These are phyloP conservation scores for Batillaria attramentaria DNA, from an alignment of 1,140 invertebrate species.

Conservation along the genomic window DNA sequence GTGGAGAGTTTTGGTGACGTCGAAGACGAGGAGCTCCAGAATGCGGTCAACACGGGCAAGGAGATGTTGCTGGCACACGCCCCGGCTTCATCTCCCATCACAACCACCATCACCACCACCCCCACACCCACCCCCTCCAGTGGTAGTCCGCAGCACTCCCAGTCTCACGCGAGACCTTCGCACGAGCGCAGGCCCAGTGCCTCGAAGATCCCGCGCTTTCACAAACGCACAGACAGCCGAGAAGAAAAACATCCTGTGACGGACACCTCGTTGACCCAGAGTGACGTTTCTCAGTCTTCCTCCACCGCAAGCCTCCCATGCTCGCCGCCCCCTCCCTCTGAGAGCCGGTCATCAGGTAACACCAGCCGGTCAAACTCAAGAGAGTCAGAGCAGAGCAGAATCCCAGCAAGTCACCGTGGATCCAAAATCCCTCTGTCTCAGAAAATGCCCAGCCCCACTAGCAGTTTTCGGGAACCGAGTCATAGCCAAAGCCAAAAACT, in stretches of 20 bases:
- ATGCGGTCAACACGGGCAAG: constrained; percentile 57
- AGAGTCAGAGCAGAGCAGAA: constrained; percentile 25
- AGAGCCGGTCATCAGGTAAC: background rate
- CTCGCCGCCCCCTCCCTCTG: background rate
- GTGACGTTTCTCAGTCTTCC: constrained; percentile 4
- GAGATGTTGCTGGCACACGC: constrained; percentile 53
- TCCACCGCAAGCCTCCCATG: background rate
- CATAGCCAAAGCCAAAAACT: background rate
- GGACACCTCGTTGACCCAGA: background rate
- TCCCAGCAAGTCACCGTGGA: constrained; percentile 31
- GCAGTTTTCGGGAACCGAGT: constrained; percentile 25
- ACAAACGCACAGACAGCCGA: constrained; percentile 24
- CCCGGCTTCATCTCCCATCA: constrained; percentile 11
- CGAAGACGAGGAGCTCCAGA: constrained; percentile 59
- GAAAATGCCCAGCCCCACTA: constrained; percentile 37
- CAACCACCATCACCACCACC: constrained; percentile 19
- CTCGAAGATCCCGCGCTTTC: constrained; percentile 25
- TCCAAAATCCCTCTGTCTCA: constrained; percentile 29
- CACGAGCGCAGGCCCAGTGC: constrained; percentile 27
- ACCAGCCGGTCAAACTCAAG: background rate
- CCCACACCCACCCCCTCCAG: background rate
- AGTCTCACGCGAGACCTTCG: background rate
- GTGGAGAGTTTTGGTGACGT: constrained; percentile 41
- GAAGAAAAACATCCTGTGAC: background rate
- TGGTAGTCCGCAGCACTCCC: background rate